Base-by-base conservation (phyloP, 2,113 vertebrate genomes). In the Alectura lathami region DNA sequence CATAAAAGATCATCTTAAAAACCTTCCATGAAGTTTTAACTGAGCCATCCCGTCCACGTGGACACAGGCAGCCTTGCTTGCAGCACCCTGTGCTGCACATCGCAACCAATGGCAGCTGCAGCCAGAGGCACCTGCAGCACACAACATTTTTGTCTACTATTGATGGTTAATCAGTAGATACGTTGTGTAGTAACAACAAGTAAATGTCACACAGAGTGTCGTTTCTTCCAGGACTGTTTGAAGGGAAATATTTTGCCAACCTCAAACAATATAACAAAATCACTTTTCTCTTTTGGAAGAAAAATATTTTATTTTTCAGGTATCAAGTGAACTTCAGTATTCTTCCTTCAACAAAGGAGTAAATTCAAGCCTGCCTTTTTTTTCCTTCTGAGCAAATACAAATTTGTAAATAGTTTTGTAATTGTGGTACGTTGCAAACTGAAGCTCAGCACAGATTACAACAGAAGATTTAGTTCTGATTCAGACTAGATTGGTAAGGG, bases 51-150 rank as follows among this genome's bases (percentile, higher is more conserved):
- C 1, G 47, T 17, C 32, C 2, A 3, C 7, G 2, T 0, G 67
- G 34, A 8, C 26, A 64, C 17, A 40, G 57, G 1, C 24, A 42
- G 11, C 17, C n/a, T 73, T 56, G 6, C 2, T 24, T 26, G 11
- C 0, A 0, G 36, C 36, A 43, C 9, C 23, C 22, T 23, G 63
- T 60, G 27, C 20, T 83, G 47, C 6, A 29, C 0, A 0, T 15
- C 6, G 24, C 47, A 43, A 21, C 42, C 43, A 34, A 60, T 24
- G 63, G 17, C 91, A 88, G 1, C 14, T 60, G 69, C 68, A 78
- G 63, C 26, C 42, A 74, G 53, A 47, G 2, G 13, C 1, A 2
- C 26, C 74, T 67, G 47, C 56, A 78, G 32, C 11, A 3, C 36
- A 2, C 1, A 0, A 11, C n/a, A 23, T 30, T 59, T 53, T 16